Conservation (phyloP, 2,797 vertebrate species). For the Tolypeutes matacus region DNA sequence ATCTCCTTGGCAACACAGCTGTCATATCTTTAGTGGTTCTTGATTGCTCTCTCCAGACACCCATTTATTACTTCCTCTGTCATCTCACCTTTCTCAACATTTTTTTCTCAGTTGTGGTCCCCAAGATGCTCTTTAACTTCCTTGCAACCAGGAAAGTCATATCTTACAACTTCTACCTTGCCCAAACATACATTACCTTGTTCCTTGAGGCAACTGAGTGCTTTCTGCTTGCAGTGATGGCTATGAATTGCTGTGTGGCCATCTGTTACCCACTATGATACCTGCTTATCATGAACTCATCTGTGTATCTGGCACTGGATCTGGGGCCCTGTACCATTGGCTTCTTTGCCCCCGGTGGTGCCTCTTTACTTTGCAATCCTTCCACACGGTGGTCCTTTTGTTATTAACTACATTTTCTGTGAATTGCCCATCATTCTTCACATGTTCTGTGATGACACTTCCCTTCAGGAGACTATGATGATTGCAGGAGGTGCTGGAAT, state of each 20-base stretch:
- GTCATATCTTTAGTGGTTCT: neutral
- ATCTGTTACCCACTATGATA: slow-evolving; percentile 16
- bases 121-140: slow-evolving; percentile 64
- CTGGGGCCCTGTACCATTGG: neutral
- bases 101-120: slow-evolving; percentile 7
- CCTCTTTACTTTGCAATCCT: neutral
- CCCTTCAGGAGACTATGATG: neutral
- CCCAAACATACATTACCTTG: slow-evolving; percentile 21
- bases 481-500: neutral
- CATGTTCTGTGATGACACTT: neutral
- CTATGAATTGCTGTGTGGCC: neutral
- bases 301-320: neutral
- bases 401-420: neutral
- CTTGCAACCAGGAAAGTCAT: slow-evolving; percentile 43
- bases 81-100: slow-evolving; percentile 61
- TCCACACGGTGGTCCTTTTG: neutral
- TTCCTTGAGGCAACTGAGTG: neutral
- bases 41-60: slow-evolving; percentile 32
- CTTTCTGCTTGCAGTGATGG: slow-evolving; percentile 11
- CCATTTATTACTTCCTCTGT: slow-evolving; percentile 49
- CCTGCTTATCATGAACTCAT: neutral
- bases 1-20: neutral
- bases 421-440: slow-evolving; percentile 18
- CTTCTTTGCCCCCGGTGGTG: neutral
- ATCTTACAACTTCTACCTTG: neutral